Evolutionary conservation across 2,113 vertebrate species (phyloP).

Genomic region (Riparia riparia): DNA sequence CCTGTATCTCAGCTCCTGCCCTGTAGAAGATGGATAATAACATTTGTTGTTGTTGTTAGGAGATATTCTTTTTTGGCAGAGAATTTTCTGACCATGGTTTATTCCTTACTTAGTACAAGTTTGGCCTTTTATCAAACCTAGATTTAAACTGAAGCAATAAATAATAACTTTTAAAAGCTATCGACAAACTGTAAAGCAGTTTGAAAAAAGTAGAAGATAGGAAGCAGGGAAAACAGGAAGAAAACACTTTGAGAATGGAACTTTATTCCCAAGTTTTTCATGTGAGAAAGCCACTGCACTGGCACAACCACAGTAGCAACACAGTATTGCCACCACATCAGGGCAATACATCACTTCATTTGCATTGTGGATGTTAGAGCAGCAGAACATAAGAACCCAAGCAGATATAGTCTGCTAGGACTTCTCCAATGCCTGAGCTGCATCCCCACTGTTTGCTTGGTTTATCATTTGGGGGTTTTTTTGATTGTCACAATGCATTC

Average conservation of each 20-base stretch:
- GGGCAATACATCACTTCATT: not conserved
- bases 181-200: not conserved
- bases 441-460: not conserved
- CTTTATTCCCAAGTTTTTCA: not conserved
- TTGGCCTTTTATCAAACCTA: not conserved
- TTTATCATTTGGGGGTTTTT: not conserved
- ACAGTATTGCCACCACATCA: not conserved
- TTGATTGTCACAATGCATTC: not conserved
- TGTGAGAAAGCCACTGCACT: not conserved
- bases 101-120: not conserved
- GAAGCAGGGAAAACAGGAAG: not conserved
- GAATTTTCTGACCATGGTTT: not conserved
- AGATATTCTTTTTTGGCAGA: not conserved
- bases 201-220: not conserved
- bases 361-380: fast-evolving
- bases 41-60: not conserved
- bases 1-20: not conserved
- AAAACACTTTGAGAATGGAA: not conserved
- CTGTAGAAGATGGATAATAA: not conserved
- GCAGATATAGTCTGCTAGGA: not conserved
- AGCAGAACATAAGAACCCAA: not conserved
- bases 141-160: not conserved
- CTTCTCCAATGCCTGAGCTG: not conserved
- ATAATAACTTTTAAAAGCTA: not conserved
- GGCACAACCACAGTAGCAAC: not conserved